Base-by-base conservation (phyloP, 2,113 vertebrate species). In the Urocitellus parryii region DNA sequence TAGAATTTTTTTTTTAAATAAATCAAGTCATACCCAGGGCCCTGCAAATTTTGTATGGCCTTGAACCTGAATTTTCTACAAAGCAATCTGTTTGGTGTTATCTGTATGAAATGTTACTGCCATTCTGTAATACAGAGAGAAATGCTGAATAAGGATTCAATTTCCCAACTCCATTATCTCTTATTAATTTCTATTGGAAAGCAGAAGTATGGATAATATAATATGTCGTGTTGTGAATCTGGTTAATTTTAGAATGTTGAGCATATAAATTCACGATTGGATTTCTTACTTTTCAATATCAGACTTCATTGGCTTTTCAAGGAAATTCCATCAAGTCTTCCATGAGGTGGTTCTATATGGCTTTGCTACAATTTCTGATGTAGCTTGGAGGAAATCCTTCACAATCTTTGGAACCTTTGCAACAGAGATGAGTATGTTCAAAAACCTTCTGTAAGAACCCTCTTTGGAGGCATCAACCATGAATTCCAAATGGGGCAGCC, bases 181-280 rank as follows among this genome's bases (percentile, higher is more conserved):
- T 67, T 79, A 79, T 8, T 92, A 83, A 79, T 94, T 94, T 53
- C 34, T 51, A n/a, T 8, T 45, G 45, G 77, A 95, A 92, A 68
- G 14, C 32, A 29, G 20, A 90, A 53, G 22, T 34, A 2, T 67
- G n/a, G 24, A 22, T 34, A 6, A 17, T 79, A 86, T 45, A 2
- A 32, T 37, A 87, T 1, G 8, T 73, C 42, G 34, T 39, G 78
- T 76, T 89, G 76, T 65, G 8, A 68, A 61, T 39, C 42, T 68
- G 22, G 4, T 16, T 95, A 76, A 37, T 81, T 70, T 7, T 65
- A 61, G 25, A 0, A 39, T 94, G 25, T 29, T 74, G 87, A 72
- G 24, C 68, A 45, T 91, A 74, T 74, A 68, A 76, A n/a, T 91
- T 93, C 24, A 37, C 65, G 34, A 81, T 58, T 85, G 42, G 5